Base-by-base conservation (phyloP, 1,140 invertebrate genomes). In the Phocides pigmalion region DNA sequence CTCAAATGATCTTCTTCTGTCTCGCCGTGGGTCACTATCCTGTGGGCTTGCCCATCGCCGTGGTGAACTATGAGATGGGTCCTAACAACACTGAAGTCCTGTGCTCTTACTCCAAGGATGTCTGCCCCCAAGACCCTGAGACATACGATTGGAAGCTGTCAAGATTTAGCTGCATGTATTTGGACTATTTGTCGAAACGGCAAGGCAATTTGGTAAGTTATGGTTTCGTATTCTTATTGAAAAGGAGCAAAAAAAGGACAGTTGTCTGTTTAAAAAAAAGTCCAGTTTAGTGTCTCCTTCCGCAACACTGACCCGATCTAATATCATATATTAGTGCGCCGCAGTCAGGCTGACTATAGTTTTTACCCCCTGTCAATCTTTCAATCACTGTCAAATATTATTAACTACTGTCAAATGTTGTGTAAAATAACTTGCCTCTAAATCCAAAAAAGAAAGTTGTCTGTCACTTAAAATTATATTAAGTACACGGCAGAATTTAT, bases 1-100 rank as follows among this genome's bases (percentile, higher is more conserved):
- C 97, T 54, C 97, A 99, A 93, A 98, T 98, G 64, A 94, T 98
- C 19, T 92, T 99, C 4, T 99, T 99, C 92, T 99, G 98, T 90
- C 82, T 98, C 46, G 97, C 98, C 16, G 98, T 99, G 68, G 98
- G 98, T 11, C 95, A 96, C 67, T 96, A 98, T 80, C 98, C 98
- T 0, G 93, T 94, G 35, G 95, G 96, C 14, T 92, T 99, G 1
- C 95, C 94, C 64, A 86, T 99, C 49, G 97, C 95, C 0, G 94
- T 98, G 44, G 96, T 98, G 28, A 98, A 98, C 91, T 91, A 96
- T 62, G 97, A 98, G 90, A 92, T 76, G 0, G 71, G 61, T 0
- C 42, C 87, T 22, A 94, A 93, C 68, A 93, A 92, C 67, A 87
- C 90, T 44, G 81, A 90, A 22, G 89, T 92, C 37, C 91, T 93